phyloP scores from a whole-genome alignment of 2,888 invertebrate species.

The Nephrocerus scutellatus region DNA sequence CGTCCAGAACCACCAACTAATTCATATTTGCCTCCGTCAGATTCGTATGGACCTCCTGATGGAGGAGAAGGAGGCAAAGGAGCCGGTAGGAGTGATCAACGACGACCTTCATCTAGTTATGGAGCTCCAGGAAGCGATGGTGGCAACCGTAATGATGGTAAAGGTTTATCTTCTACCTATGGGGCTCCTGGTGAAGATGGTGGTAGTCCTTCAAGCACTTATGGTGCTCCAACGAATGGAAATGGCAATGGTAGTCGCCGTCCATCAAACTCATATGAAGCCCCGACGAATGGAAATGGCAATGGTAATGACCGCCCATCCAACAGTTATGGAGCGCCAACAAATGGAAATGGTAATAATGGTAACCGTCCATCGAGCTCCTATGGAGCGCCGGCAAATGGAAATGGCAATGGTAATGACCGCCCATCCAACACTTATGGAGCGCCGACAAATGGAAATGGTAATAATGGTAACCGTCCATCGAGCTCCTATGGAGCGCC shows the following conservation, averaged over 20 bases:
- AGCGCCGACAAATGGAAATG: slow-evolving; percentile 20
- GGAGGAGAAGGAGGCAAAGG: slow-evolving; percentile 25
- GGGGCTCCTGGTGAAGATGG: slow-evolving; percentile 23
- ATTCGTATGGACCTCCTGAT: slow-evolving; percentile 41
- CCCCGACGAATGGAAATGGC: slow-evolving; percentile 27
- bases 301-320: slow-evolving; percentile 30
- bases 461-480: slow-evolving; percentile 15
- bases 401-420: slow-evolving; percentile 20
- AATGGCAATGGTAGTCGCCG: slow-evolving; percentile 20
- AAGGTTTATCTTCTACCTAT: slow-evolving; percentile 17
- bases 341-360: slow-evolving; percentile 30
- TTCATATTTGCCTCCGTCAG: slow-evolving; percentile 56
- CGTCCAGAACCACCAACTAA: slow-evolving; percentile 60
- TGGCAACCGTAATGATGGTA: slow-evolving; percentile 25
- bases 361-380: slow-evolving; percentile 22
- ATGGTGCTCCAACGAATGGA: slow-evolving; percentile 31
- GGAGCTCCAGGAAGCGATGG: slow-evolving; percentile 30
- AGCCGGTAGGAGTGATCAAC: no score
- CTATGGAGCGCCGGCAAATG: slow-evolving; percentile 32
- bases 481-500: slow-evolving; percentile 29
- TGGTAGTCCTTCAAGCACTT: slow-evolving; percentile 26
- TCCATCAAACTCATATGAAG: slow-evolving; percentile 30
- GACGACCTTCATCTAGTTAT: slow-evolving; percentile 25
- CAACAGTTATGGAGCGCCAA: slow-evolving; percentile 24
- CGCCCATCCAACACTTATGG: slow-evolving; percentile 30